Conservation (phyloP, 2,113 vertebrate species). For the Labeo catla region DNA sequence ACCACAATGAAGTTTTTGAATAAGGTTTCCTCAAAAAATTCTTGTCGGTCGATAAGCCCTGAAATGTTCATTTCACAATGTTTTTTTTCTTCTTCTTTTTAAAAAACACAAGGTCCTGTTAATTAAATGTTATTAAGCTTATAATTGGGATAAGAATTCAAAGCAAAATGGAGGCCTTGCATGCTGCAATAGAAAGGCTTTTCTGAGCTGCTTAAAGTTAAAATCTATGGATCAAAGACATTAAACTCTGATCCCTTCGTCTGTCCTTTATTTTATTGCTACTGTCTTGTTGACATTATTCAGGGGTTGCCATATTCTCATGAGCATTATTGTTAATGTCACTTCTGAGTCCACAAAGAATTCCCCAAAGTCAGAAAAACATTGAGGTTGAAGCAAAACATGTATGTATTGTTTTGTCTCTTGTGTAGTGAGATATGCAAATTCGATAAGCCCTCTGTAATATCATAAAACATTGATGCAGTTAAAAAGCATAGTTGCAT, state of each 20-base stretch:
- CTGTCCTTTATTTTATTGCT: not conserved
- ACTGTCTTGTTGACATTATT: not conserved
- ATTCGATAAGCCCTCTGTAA: no score
- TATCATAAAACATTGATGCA: no score
- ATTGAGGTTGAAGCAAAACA: not conserved
- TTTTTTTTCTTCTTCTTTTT: no score
- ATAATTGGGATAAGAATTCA: not conserved
- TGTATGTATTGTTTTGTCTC: no score
- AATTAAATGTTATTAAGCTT: not conserved
- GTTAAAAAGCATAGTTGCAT: no score
- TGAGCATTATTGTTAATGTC: not conserved
- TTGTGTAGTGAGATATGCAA: no score
- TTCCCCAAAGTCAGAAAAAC: constrained; percentile 18
- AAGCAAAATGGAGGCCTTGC: not conserved
- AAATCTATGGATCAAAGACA: not conserved
- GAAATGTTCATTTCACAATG: constrained; percentile 9
- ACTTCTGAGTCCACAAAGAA: not conserved
- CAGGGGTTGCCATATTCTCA: not conserved
- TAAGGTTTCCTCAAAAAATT: constrained; percentile 24
- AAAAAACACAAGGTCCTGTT: no score
- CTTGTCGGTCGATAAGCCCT: not conserved
- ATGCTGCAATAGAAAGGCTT: not conserved
- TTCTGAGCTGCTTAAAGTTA: not conserved
- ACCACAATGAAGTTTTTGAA: constrained; percentile 28
- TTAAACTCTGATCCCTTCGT: not conserved